A percentile compares a stretch with the other conserved stretches of the same genome.
These are phyloP conservation scores for Sminthopsis crassicaudata DNA, from an alignment of 2,113 vertebrate genomes.

Conservation along the genomic window DNA sequence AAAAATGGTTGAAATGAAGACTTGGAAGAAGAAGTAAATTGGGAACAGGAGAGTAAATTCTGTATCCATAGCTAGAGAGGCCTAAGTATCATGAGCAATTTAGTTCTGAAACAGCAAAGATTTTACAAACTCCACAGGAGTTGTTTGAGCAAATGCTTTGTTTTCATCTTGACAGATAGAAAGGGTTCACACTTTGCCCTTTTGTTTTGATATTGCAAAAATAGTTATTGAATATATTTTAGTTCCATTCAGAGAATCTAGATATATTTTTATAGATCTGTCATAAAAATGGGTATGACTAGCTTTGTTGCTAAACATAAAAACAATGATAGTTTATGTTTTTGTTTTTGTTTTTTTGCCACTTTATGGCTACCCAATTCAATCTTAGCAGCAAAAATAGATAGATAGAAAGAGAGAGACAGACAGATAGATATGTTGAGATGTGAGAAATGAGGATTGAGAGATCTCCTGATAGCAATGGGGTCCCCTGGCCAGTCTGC, in stretches of 20 bases:
- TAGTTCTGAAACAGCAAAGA: neutral
- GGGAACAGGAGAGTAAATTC: neutral
- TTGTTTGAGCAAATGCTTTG: neutral
- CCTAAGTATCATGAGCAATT: neutral
- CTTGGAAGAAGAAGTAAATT: neutral
- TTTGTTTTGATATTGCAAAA: neutral
- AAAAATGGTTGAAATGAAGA: neutral
- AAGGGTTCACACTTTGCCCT: neutral
- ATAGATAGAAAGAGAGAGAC: no score
- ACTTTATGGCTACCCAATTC: neutral
- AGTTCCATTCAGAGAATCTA: neutral
- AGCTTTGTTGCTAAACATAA: neutral
- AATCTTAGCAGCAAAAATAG: neutral
- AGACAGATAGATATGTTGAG: no score
- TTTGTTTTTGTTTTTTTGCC: neutral
- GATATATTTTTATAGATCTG: neutral
- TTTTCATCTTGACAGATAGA: neutral
- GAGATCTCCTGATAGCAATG: no score
- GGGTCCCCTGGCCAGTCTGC: no score
- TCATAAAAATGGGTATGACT: neutral
- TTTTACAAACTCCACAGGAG: neutral
- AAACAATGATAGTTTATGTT: neutral
- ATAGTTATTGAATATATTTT: neutral
- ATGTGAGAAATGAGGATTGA: no score
- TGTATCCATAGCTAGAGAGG: neutral